Evolutionary conservation across 2,113 vertebrate genomes (phyloP).

Genomic region (Eupsittula cactorum): DNA sequence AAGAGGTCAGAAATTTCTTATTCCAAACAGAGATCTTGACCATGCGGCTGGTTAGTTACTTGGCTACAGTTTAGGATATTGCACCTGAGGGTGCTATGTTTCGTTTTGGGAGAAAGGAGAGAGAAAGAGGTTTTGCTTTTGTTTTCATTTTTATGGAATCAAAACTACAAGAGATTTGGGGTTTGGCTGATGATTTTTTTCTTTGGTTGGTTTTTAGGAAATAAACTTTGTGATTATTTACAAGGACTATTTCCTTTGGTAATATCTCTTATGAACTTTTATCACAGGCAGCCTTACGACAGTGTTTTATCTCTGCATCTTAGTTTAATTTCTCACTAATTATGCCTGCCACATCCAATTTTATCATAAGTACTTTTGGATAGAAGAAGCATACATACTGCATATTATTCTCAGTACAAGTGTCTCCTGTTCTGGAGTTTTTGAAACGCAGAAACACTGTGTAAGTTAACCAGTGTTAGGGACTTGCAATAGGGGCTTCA

Average conservation of each 20-base stretch:
- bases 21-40: background rate
- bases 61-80: background rate
- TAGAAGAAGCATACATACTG: background rate
- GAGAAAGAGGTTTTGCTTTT: background rate
- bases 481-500: background rate
- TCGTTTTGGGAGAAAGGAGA: background rate
- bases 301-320: background rate
- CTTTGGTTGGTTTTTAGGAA: background rate
- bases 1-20: background rate
- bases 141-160: background rate
- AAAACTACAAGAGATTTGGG: background rate
- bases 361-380: background rate
- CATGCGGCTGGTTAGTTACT: background rate
- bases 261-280: background rate
- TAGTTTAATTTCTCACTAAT: background rate
- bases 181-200: background rate
- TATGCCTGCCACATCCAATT: background rate
- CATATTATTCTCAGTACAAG: background rate
- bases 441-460: background rate
- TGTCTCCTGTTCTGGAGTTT: background rate
- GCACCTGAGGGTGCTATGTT: background rate
- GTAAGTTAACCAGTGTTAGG: background rate
- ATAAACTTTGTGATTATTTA: background rate
- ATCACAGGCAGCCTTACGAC: background rate
- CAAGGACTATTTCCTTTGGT: background rate